phyloP scores from a whole-genome alignment of 2,888 invertebrate species.

The Philhelius pedissequus region DNA sequence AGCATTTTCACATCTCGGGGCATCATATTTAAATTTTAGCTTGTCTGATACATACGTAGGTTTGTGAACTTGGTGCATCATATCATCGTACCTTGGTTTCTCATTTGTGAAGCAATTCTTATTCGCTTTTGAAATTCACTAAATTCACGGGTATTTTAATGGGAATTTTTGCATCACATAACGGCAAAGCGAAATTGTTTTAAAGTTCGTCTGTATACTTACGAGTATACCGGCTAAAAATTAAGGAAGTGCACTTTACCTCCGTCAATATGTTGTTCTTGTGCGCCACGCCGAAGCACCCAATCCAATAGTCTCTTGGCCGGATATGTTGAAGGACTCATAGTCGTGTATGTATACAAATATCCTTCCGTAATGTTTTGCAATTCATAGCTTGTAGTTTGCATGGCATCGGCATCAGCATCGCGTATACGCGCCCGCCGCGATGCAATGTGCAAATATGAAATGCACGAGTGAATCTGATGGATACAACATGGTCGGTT shows the following conservation, averaged over 20 bases:
- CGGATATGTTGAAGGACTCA: constrained; percentile 8
- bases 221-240: background rate
- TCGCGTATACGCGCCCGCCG: constrained; percentile 16
- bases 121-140: too few species aligned
- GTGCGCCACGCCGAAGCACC: background rate
- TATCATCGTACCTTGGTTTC: too few species aligned
- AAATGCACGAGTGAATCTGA: constrained; percentile 58
- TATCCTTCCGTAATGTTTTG: constrained; percentile 43
- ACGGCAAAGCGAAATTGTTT: background rate
- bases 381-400: constrained; percentile 32
- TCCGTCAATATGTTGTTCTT: background rate
- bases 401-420: constrained; percentile 31
- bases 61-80: too few species aligned
- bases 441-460: constrained; percentile 41
- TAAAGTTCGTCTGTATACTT: background rate
- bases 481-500: constrained; percentile 32
- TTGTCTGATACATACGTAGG: too few species aligned
- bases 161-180: background rate
- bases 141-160: too few species aligned
- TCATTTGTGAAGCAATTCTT: too few species aligned
- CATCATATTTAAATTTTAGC: too few species aligned
- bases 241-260: background rate
- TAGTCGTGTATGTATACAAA: too few species aligned
- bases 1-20: too few species aligned
- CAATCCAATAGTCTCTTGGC: background rate